These are phyloP conservation scores for Aulostomus chinensis DNA, from an alignment of 2,797 vertebrate species.

Conservation along the genomic window DNA sequence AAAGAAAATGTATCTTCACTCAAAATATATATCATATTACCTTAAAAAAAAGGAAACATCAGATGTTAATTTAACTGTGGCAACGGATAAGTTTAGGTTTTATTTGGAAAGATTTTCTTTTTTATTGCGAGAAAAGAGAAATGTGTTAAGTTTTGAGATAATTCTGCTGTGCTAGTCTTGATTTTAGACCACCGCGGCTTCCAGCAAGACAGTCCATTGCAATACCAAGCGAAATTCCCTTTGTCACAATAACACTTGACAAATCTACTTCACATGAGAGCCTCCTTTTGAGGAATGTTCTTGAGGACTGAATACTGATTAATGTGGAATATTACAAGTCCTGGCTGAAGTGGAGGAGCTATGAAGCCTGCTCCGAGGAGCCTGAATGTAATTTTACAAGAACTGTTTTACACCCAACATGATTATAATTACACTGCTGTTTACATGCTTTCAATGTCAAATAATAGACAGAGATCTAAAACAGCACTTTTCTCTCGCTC, in stretches of 20 bases:
- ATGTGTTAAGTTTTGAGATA: conserved; percentile 4
- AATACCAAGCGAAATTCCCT: conserved; percentile 59
- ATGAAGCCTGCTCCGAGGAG: conserved; percentile 47
- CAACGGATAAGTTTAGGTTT: no score
- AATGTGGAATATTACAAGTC: conserved; percentile 67
- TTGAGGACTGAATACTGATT: conserved; percentile 67
- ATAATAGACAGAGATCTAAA: conserved; percentile 40
- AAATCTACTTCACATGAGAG: conserved; percentile 70
- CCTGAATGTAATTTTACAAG: conserved; percentile 49
- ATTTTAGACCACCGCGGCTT: conserved; percentile 45
- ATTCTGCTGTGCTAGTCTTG: conserved; percentile 32
- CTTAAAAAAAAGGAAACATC: no score
- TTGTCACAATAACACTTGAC: conserved; percentile 70
- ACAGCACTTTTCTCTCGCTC: conserved; percentile 76
- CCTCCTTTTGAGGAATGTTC: conserved; percentile 63
- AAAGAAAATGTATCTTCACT: no score
- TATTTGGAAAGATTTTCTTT: no score
- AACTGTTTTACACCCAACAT: conserved; percentile 40
- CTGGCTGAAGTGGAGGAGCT: conserved; percentile 41
- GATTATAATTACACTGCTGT: conserved; percentile 60
- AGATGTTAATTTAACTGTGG: no score
- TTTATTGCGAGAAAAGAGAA: no score
- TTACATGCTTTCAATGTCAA: conserved; percentile 24
- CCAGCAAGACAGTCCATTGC: conserved; percentile 44
- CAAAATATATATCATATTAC: no score